Base-by-base conservation (phyloP, 2,797 vertebrate species). In the Philypnodon macrostomus region DNA sequence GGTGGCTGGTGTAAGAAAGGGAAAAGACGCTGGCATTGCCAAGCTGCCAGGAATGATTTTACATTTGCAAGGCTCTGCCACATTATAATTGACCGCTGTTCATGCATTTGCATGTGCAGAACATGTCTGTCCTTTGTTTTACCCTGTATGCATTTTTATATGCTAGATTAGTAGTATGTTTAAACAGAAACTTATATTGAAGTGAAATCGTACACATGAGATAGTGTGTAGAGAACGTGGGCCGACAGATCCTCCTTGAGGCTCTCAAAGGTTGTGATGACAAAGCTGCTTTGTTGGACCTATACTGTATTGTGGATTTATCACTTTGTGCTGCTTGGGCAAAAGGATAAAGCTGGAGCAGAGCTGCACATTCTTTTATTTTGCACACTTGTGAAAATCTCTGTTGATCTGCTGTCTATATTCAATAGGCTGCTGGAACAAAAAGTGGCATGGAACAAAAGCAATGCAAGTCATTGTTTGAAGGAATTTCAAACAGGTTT, bases 221-320 rank as follows among this genome's bases (percentile, higher is more conserved):
- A 17, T 18, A 14, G 51, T 23, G 30, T 26, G 49, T 30, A 39
- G 11, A 53, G 33, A 44, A 62, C 9, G 12, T 23, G 35, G 55
- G 41, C 66, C 64, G 48, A 19, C 37, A 51, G 64, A 76, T 70
- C 54, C 42, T 54, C 44, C 58, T 26, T 30, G 33, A 61, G 67
- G 62, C 65, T 70, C 39, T 70, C 45, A 16, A 29, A 62, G 48
- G 63, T 56, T 63, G 52, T 57, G 63, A 69, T 71, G 75, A 80
- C 61, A 81, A 76, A 75, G 64, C 73, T 70, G 52, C 63, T 77
- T 81, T 83, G 64, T 78, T 67, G 49, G 46, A 58, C 67, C 58
- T 36, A 33, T 74, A 38, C 49, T 56, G 27, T 18, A 32, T 36
- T 40, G 57, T 54, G 58, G 56, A 62, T 78, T 73, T 44, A 75